phyloP scores from a whole-genome alignment of 2,888 invertebrate species.

The Heliconius charithonia region DNA sequence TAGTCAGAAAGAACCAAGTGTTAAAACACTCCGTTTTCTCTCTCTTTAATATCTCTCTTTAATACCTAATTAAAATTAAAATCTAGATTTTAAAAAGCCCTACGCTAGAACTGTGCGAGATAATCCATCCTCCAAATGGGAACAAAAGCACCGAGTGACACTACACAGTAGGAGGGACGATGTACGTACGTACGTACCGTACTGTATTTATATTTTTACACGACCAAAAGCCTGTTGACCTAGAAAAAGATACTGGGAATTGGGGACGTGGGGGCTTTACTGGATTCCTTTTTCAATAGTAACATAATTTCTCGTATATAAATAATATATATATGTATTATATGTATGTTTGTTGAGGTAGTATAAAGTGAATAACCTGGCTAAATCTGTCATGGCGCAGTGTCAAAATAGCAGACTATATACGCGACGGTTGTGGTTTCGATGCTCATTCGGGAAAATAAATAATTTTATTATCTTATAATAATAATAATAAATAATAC shows the following conservation, averaged over 20 bases:
- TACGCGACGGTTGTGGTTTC: no score
- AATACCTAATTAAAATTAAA: slow-evolving; percentile 2
- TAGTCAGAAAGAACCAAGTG: background rate
- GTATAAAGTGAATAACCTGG: background rate
- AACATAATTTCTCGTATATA: slow-evolving; percentile 14
- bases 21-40: background rate
- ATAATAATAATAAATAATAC: no score
- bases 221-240: slow-evolving; percentile 52
- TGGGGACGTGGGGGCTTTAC: slow-evolving; percentile 25
- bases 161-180: slow-evolving; percentile 43
- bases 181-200: slow-evolving; percentile 24
- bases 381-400: no score
- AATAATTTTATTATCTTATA: no score
- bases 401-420: no score
- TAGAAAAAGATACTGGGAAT: slow-evolving; percentile 41
- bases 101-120: slow-evolving; percentile 41
- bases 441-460: no score
- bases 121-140: slow-evolving; percentile 46
- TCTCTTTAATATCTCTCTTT: background rate
- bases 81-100: slow-evolving; percentile 23
- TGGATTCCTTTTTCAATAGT: slow-evolving; percentile 29
- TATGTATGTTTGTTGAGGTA: background rate
- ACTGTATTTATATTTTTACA: slow-evolving; percentile 48
- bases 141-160: slow-evolving; percentile 49
- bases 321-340: background rate